phyloP scores from a whole-genome alignment of 2,113 vertebrate species.

The Pionites leucogaster region DNA sequence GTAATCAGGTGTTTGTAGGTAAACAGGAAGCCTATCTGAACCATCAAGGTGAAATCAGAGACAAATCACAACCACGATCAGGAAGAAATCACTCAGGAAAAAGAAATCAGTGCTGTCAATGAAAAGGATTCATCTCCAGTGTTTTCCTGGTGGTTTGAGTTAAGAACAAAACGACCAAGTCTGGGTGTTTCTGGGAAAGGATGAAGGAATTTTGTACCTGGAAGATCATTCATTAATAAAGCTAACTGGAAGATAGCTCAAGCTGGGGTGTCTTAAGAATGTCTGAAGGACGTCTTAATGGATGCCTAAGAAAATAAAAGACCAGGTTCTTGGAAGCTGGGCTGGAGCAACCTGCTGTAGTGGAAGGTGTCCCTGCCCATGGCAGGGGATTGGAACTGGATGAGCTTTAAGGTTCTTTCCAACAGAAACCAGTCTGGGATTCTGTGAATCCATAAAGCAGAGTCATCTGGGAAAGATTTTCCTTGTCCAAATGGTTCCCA shows the following conservation, averaged over 20 bases:
- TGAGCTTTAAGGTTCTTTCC: neutral
- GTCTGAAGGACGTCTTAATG: neutral
- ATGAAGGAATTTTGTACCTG: neutral
- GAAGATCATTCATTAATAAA: neutral
- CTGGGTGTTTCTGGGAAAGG: neutral
- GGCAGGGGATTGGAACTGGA: neutral
- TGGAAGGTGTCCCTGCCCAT: neutral
- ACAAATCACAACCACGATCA: neutral
- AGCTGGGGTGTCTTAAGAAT: neutral
- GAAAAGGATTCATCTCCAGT: neutral
- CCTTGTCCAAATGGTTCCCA: neutral
- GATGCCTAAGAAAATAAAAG: neutral
- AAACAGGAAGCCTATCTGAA: neutral
- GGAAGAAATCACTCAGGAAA: neutral
- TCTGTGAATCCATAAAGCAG: neutral
- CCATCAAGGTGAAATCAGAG: neutral
- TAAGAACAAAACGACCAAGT: neutral
- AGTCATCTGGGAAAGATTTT: constrained; percentile 15
- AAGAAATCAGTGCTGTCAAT: neutral
- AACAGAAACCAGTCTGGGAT: neutral
- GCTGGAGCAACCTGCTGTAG: neutral
- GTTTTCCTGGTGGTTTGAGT: neutral
- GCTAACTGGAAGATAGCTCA: neutral
- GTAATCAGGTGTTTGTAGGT: neutral
- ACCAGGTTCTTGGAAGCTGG: neutral